Conservation (phyloP, 2,113 vertebrate species). For the Daubentonia madagascariensis region DNA sequence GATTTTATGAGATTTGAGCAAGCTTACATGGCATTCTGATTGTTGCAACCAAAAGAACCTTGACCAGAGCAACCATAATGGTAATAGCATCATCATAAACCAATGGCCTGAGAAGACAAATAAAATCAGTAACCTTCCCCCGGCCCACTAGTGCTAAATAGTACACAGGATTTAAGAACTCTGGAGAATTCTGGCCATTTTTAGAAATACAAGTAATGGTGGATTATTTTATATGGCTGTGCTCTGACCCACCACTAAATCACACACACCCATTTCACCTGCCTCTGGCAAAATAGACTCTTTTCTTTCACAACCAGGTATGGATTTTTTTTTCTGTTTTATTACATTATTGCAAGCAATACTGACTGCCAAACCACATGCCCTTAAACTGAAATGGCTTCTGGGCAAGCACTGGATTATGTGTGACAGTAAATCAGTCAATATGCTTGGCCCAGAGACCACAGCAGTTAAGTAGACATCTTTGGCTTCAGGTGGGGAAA, state of each 20-base stretch:
- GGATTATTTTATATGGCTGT: constrained; percentile 40
- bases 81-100: constrained; percentile 23
- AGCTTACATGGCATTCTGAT: background rate
- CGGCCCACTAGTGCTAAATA: background rate
- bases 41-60: background rate
- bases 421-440: constrained; percentile 69
- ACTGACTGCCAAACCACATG: constrained; percentile 49
- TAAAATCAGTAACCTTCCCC: constrained; percentile 12
- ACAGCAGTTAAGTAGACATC: constrained; percentile 38
- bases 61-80: constrained; percentile 31
- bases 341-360: constrained; percentile 69
- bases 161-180: background rate
- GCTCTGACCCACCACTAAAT: constrained; percentile 41
- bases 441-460: background rate
- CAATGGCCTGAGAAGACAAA: constrained; percentile 38
- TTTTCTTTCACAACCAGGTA: constrained; percentile 67
- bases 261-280: constrained; percentile 42
- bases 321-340: constrained; percentile 68
- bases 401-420: constrained; percentile 47
- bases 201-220: constrained; percentile 40
- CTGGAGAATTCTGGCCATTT: constrained; percentile 31
- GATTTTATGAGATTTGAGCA: background rate
- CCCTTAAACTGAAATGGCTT: constrained; percentile 71
- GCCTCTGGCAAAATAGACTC: constrained; percentile 61
- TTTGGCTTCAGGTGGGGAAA: constrained; percentile 52